Conservation (phyloP, 2,797 vertebrate genomes). For the Gymnothorax javanicus region DNA sequence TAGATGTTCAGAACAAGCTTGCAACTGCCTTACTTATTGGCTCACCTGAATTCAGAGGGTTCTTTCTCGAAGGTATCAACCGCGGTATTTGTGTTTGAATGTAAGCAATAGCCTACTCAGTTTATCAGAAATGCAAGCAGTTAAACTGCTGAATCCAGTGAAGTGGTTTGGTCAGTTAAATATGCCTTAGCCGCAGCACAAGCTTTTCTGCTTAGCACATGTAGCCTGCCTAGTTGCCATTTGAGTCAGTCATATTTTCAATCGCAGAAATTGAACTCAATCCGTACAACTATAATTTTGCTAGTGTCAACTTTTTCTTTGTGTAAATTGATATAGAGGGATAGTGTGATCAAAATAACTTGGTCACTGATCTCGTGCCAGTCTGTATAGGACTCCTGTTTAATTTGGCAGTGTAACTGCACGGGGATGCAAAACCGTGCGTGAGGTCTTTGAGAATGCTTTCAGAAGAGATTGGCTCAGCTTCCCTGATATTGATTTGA, state of each 20-base stretch:
- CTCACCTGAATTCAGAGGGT: neutral
- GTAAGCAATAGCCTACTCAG: too few relatives aligned
- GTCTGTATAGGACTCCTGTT: neutral
- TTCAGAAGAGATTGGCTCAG: neutral
- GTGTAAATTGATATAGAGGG: neutral
- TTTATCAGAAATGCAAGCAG: too few relatives aligned
- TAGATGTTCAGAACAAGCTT: neutral
- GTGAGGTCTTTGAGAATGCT: neutral
- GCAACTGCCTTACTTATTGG: neutral
- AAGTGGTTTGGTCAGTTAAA: neutral
- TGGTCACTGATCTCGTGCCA: neutral
- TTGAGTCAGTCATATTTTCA: neutral
- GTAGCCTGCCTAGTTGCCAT: neutral
- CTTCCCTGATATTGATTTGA: neutral
- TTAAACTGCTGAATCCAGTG: neutral
- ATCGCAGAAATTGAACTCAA: neutral
- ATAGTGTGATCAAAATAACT: neutral
- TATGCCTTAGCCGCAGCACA: neutral
- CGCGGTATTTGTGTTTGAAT: neutral
- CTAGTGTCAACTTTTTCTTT: neutral
- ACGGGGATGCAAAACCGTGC: neutral
- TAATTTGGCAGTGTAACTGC: neutral
- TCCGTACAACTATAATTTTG: neutral
- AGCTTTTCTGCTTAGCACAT: neutral
- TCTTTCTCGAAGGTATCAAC: neutral